Evolutionary conservation across 2,888 invertebrate genomes (phyloP), one percentile per base, ranked within the genome.

Genomic region (Caenorhabditis doughertyi): DNA sequence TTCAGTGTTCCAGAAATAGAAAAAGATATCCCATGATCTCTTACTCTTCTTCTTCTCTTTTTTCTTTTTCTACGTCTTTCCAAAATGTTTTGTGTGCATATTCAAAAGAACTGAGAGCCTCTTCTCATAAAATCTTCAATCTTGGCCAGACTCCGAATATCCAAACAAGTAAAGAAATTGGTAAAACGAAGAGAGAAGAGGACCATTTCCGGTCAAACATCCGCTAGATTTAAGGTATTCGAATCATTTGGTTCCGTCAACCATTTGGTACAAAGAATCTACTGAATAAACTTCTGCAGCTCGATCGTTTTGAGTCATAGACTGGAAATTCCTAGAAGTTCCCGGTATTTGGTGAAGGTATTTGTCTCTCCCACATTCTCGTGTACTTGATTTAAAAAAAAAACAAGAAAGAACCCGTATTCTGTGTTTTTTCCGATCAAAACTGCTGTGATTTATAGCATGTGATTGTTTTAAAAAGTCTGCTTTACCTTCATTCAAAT

Each of bases 131-230:
- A 65, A 65, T 51, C 65, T 65, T 65, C 51, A 65, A 49, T 51
- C 65, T 35, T 35, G 13, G 65, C 65, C 35, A 51, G 65, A 65
- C 65, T 65, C 49, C 64, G 65, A 51, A 51, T 65, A 65, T 65
- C 51, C 51, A 65, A 65, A 65, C 65, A 65, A 65, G 32, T 51
- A 51, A 35, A 18, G 35, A n/a, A 65, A 51, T 65, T 65, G 49
- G 65, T 58, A 23, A 23, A n/a, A 55, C 16, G 29, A 55, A 13
- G 23, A 23, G 42, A 32, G 32, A 21, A 49, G 49, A 65, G 51
- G 64, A 49, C 64, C 32, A 65, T 49, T 65, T 65, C 65, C 65
- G 65, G 65, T 65, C 65, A 65, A 65, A 65, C 65, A 65, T 65
- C 65, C 65, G 65, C 13, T 16, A 32, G 35, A 35, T 49, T 51